Base-by-base conservation (phyloP, 2,113 vertebrate species). In the Phylloscopus trochilus region DNA sequence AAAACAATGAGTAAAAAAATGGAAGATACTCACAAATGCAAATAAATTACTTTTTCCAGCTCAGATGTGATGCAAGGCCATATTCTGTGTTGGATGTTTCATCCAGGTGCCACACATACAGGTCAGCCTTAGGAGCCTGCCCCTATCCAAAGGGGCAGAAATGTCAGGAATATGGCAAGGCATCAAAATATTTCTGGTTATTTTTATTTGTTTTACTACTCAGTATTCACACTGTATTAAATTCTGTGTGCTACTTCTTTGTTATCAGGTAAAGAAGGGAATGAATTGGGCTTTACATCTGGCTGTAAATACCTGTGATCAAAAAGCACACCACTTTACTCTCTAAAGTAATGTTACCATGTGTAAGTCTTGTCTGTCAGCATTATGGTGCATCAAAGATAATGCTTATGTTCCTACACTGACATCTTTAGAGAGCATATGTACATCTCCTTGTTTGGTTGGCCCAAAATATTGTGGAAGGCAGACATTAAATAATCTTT, bases 291-390 rank as follows among this genome's bases (percentile, higher is more conserved):
- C 39, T 93, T 90, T 83, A 66, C 49, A 66, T 56, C 41, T 52
- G 60, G 52, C n/a, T 91, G 35, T 72, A 93, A 95, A 96, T 85
- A 94, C 76, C 72, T 88, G n/a, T 91, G 88, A 96, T 89, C 79
- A 90, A 89, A 94, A 93, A 68, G 39, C 89, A 91, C 55, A 56
- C 23, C 64, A 76, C 64, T 88, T 94, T 62, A 55, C 30, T 86
- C 51, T 82, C 85, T 90, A 46, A 92, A 84, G 56, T 43, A 56
- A 24, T 39, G 41, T 82, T 88, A 79, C 70, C 80, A 67, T 27
- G 55, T 69, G 44, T 58, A 7, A 90, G 62, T 82, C 75, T 92
- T 95, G 90, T 93, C 94, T 93, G 68, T 86, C 83, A 89, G 78
- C 51, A 87, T 95, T 94, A 87, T 28, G 55, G 22, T 62, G 80